Evolutionary conservation across 2,113 vertebrate genomes (phyloP).

Genomic region (Nothoprocta pentlandii): DNA sequence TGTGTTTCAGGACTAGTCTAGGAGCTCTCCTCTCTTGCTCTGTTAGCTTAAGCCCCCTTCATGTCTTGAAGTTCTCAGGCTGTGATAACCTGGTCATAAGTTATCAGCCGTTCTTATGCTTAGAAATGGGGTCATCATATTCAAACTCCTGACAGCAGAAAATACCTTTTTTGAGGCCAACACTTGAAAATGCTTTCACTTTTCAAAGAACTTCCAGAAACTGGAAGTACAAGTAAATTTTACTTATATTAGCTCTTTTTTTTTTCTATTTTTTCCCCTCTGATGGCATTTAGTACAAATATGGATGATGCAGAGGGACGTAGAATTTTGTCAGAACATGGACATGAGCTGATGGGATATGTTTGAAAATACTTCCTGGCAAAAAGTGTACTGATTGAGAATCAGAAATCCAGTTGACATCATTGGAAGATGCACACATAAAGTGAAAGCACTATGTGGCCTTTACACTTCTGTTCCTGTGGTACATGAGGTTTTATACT

Average conservation of each 20-base stretch:
- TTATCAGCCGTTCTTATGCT: not conserved
- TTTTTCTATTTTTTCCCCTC: accelerated
- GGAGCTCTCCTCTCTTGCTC: not conserved
- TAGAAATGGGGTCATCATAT: not conserved
- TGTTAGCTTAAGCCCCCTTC: not conserved
- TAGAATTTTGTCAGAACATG: not conserved
- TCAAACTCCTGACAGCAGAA: not conserved
- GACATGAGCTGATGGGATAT: not conserved
- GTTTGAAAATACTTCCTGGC: constrained; percentile 11
- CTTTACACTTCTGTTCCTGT: constrained; percentile 38
- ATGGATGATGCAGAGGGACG: not conserved
- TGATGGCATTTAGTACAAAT: not conserved
- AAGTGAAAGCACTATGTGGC: constrained; percentile 26
- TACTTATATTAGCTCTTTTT: not conserved
- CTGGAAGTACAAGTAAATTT: not conserved
- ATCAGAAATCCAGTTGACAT: constrained; percentile 14
- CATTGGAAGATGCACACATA: constrained; percentile 24
- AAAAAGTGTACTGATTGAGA: not conserved
- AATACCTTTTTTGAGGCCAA: not conserved
- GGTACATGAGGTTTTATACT: not conserved
- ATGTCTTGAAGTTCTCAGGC: not conserved
- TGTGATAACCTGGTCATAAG: not conserved
- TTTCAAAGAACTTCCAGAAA: not conserved
- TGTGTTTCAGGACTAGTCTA: not conserved
- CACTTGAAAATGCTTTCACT: not conserved